Percentiles rank a stretch among this genome's conserved stretches.
Conservation (phyloP, 2,888 invertebrate genomes). For the Tipula helvola region DNA sequence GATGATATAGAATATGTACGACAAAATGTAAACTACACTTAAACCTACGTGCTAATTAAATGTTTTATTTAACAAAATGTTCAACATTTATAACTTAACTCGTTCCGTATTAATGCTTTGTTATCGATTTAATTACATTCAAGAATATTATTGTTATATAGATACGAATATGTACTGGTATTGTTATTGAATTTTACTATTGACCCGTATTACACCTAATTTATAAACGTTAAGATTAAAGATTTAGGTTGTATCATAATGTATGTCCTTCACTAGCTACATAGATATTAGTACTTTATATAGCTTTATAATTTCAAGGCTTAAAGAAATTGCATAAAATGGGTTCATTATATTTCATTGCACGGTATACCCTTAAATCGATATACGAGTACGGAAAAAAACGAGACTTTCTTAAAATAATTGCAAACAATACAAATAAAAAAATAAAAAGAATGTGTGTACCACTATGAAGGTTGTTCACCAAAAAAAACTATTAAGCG, state of each 20-base stretch:
- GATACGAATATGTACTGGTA: neutral
- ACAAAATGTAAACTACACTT: too few relatives aligned
- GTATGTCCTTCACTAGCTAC: neutral
- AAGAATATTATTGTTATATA: neutral
- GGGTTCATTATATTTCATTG: neutral
- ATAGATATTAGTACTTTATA: neutral
- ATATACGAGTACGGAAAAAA: neutral
- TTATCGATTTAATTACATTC: neutral
- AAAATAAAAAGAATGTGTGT: neutral
- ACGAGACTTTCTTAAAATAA: neutral
- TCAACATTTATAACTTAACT: too few relatives aligned
- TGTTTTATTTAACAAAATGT: too few relatives aligned
- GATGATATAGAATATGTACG: too few relatives aligned
- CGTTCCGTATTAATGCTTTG: neutral
- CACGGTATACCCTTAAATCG: neutral
- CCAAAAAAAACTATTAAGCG: neutral
- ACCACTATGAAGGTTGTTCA: neutral
- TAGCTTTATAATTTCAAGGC: neutral
- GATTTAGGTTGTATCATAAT: neutral
- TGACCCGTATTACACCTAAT: neutral
- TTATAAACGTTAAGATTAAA: neutral
- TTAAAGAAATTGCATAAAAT: neutral
- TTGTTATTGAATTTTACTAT: neutral
- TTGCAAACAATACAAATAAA: neutral
- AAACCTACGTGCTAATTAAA: too few relatives aligned